phyloP scores from a whole-genome alignment of 2,113 vertebrate species.

The Gadus macrocephalus region DNA sequence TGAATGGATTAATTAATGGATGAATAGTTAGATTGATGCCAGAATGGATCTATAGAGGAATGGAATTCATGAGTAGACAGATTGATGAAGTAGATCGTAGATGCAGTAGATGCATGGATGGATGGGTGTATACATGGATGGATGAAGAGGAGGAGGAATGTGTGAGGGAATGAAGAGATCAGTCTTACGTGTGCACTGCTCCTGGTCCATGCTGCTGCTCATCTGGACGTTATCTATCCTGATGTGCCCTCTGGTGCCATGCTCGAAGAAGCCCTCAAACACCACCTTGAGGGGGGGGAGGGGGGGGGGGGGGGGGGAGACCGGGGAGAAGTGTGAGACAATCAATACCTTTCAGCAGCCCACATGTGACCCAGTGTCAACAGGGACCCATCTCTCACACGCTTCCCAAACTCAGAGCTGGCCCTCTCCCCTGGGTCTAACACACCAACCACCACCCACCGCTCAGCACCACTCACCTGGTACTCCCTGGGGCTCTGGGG shows the following conservation, averaged over 20 bases:
- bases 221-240: constrained; percentile 92
- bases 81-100: no score
- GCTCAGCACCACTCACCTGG: constrained; percentile 67
- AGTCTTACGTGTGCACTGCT: constrained; percentile 91
- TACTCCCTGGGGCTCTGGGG: constrained; percentile 89
- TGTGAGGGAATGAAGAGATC: no score
- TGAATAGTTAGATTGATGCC: neutral
- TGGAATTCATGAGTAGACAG: no score
- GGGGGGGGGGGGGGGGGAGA: neutral
- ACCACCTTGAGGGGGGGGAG: constrained; percentile 80
- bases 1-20: neutral
- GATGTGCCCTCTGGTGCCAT: constrained; percentile 81
- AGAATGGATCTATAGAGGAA: neutral
- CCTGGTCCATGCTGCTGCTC: constrained; percentile 82
- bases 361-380: no score
- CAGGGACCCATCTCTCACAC: no score
- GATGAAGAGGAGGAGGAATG: neutral
- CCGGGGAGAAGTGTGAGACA: no score
- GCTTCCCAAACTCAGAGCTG: no score
- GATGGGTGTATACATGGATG: neutral
- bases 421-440: neutral
- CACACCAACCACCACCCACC: neutral
- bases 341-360: no score
- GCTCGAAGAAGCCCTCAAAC: constrained; percentile 89
- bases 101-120: neutral